Evolutionary conservation across 2,888 invertebrate species (phyloP).

Genomic region (Caenorhabditis sulstoni): DNA sequence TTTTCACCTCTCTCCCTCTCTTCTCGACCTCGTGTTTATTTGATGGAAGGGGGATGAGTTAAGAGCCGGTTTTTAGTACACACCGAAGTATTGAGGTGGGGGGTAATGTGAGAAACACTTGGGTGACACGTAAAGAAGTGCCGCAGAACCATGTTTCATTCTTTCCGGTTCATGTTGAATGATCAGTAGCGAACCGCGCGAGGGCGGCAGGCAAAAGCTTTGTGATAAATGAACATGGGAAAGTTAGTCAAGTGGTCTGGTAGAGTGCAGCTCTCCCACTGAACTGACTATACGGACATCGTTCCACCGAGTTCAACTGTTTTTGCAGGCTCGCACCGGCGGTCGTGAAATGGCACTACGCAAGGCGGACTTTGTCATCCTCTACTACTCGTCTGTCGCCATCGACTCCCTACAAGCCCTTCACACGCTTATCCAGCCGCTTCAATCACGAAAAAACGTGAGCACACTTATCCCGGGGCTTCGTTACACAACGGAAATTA

Average conservation of each 20-base stretch:
- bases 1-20: background rate
- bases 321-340: constrained; percentile 64
- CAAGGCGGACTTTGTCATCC: constrained; percentile 60
- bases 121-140: constrained; percentile 2
- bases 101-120: constrained; percentile 53
- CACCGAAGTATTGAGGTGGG: constrained; percentile 1
- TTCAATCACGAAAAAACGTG: constrained; percentile 60
- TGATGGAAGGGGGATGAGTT: constrained; percentile 14
- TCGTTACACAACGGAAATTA: constrained; percentile 14
- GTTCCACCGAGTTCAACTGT: background rate
- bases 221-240: constrained; percentile 2
- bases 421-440: constrained; percentile 39
- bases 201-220: background rate
- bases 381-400: constrained; percentile 60
- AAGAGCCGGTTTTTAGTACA: constrained; percentile 42
- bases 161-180: constrained; percentile 43
- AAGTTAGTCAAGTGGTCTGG: constrained; percentile 15
- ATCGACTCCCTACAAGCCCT: constrained; percentile 58
- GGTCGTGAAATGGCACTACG: constrained; percentile 68
- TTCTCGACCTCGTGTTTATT: constrained; percentile 32
- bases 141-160: constrained; percentile 39
- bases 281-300: too few relatives aligned
- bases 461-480: constrained; percentile 15
- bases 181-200: constrained; percentile 26
- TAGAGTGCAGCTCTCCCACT: background rate